Conservation (phyloP, 2,113 vertebrate genomes). For the Macrotis lagotis region DNA sequence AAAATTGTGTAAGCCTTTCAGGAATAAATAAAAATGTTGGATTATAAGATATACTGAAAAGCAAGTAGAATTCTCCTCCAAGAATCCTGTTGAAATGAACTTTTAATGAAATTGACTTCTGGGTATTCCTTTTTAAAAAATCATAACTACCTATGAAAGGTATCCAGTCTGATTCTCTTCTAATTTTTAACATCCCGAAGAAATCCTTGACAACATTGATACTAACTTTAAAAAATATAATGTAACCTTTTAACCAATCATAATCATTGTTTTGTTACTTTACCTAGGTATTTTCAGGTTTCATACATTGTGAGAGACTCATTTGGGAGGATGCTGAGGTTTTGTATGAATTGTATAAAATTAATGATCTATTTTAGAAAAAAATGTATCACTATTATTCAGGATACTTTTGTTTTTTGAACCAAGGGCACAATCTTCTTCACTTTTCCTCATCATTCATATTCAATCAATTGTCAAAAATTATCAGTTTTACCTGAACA, state of each 20-base stretch:
- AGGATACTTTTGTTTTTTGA: background rate
- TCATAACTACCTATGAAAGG: background rate
- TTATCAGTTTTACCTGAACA: background rate
- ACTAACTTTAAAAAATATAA: background rate
- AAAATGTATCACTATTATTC: background rate
- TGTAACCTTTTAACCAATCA: background rate
- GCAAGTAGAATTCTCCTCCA: background rate
- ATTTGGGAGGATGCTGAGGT: background rate
- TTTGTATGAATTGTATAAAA: background rate
- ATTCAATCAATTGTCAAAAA: background rate
- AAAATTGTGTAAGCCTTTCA: background rate
- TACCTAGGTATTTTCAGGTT: background rate
- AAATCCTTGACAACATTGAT: background rate
- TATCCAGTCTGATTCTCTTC: background rate
- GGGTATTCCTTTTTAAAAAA: background rate
- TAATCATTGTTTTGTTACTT: background rate
- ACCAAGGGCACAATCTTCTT: background rate
- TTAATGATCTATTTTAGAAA: background rate
- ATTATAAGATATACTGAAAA: background rate
- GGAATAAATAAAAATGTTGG: background rate
- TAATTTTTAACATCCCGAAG: background rate
- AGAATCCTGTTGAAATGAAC: background rate
- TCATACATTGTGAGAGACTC: background rate
- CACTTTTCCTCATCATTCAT: background rate
- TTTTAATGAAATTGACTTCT: background rate